These are phyloP conservation scores for Drosophila oshimai DNA, from an alignment of 1,140 invertebrate genomes.

Conservation along the genomic window DNA sequence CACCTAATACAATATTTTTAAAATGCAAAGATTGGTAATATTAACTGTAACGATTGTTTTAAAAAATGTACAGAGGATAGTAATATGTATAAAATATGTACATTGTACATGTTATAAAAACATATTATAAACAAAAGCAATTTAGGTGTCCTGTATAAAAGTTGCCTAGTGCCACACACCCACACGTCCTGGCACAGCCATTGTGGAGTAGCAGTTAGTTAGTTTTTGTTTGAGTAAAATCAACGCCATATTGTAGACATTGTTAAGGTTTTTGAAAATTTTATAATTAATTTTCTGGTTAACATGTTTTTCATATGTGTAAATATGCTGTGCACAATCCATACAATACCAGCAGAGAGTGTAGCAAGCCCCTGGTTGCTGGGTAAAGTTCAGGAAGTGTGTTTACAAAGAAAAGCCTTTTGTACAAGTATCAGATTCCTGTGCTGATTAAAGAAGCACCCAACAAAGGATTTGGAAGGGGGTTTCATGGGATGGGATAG, in stretches of 20 bases:
- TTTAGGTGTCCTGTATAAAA: slow-evolving; percentile 37
- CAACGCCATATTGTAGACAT: slow-evolving; percentile 79
- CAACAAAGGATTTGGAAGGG: slow-evolving; percentile 3
- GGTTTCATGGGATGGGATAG: neutral
- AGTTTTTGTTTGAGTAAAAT: slow-evolving; percentile 77
- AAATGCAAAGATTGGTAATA: too few relatives aligned
- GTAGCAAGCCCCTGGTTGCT: slow-evolving; percentile 17
- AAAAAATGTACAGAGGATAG: too few relatives aligned
- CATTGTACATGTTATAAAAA: too few relatives aligned
- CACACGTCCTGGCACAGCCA: neutral
- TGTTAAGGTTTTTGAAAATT: slow-evolving; percentile 80
- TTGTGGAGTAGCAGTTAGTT: slow-evolving; percentile 42
- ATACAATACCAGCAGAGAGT: slow-evolving; percentile 38
- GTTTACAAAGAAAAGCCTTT: slow-evolving; percentile 80
- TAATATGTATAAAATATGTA: too few relatives aligned
- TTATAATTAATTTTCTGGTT: slow-evolving; percentile 82
- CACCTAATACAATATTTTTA: too few relatives aligned
- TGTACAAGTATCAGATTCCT: slow-evolving; percentile 80
- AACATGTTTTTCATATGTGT: slow-evolving; percentile 71
- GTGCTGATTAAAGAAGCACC: slow-evolving; percentile 73
- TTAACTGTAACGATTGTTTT: too few relatives aligned
- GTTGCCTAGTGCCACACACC: neutral
- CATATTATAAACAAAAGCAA: neutral
- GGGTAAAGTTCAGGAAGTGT: slow-evolving; percentile 75
- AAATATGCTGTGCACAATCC: slow-evolving; percentile 64